Evolutionary conservation across 2,888 invertebrate genomes (phyloP).

Genomic region (Cremastinae sp.): DNA sequence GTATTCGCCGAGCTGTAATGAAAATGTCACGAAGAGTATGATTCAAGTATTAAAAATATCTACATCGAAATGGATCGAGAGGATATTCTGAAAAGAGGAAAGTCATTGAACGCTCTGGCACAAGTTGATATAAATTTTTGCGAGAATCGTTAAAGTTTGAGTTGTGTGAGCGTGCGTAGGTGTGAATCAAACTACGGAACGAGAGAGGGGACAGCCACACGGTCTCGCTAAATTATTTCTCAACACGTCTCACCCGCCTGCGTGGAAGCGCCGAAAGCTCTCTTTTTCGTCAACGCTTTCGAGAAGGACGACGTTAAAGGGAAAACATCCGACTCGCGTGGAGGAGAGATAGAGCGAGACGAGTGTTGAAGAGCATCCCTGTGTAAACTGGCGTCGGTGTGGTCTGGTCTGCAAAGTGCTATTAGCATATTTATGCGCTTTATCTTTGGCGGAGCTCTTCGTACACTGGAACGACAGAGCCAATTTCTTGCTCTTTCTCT

Average conservation of each 20-base stretch:
- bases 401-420: constrained; percentile 60
- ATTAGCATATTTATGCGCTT: constrained; percentile 69
- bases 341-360: constrained; percentile 29
- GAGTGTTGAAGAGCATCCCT: constrained; percentile 15
- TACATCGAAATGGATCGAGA: too few species aligned
- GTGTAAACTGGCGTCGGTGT: constrained; percentile 13
- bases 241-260: constrained; percentile 59
- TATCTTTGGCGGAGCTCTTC: constrained; percentile 62
- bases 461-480: constrained; percentile 47
- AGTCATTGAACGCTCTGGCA: too few species aligned
- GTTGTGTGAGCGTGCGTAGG: background rate
- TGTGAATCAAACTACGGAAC: constrained; percentile 11
- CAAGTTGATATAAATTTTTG: too few species aligned
- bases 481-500: constrained; percentile 56
- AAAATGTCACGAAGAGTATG: too few species aligned
- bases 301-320: constrained; percentile 32
- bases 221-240: constrained; percentile 61
- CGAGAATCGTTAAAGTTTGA: background rate
- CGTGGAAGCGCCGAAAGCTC: constrained; percentile 41
- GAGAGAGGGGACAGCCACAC: constrained; percentile 26
- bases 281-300: constrained; percentile 53
- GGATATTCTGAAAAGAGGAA: too few species aligned
- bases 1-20: too few species aligned
- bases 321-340: constrained; percentile 34
- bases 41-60: too few species aligned